phyloP scores from a whole-genome alignment of 92 coral and sea anemone species.

The Metridium senile region DNA sequence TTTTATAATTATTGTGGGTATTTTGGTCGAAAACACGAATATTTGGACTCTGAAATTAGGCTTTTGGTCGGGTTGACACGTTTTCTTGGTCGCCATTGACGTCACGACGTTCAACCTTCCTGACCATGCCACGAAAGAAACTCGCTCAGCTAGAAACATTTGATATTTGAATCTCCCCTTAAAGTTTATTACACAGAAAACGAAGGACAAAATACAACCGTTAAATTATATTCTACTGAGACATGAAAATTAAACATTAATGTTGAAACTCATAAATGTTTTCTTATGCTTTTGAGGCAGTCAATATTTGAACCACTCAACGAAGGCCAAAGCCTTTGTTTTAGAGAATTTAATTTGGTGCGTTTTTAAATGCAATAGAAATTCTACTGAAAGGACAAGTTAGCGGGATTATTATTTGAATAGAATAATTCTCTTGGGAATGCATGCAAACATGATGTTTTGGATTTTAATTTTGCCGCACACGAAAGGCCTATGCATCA shows the following conservation, averaged over 20 bases:
- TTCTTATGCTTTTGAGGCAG: background rate
- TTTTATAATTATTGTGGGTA: background rate
- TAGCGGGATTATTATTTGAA: background rate
- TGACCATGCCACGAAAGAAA: background rate
- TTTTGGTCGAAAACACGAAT: background rate
- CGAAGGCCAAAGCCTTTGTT: too few species aligned
- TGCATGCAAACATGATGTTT: background rate
- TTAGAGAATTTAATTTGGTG: too few species aligned
- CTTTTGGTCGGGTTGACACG: background rate
- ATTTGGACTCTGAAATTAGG: background rate
- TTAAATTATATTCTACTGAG: background rate
- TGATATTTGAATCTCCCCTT: too few species aligned
- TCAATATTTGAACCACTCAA: background rate
- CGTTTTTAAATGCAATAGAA: too few species aligned
- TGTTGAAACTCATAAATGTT: background rate
- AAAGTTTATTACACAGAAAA: background rate
- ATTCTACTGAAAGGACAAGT: background rate
- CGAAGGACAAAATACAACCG: background rate
- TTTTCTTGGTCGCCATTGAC: slow-evolving; percentile 1
- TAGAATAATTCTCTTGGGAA: background rate
- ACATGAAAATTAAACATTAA: background rate
- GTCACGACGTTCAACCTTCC: background rate
- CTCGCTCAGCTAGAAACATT: background rate
- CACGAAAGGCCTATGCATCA: background rate
- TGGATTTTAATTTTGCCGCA: background rate